Evolutionary conservation across 1,140 invertebrate genomes (phyloP), one percentile per base, ranked within the genome.

Genomic region (Agraylea sexmaculata): DNA sequence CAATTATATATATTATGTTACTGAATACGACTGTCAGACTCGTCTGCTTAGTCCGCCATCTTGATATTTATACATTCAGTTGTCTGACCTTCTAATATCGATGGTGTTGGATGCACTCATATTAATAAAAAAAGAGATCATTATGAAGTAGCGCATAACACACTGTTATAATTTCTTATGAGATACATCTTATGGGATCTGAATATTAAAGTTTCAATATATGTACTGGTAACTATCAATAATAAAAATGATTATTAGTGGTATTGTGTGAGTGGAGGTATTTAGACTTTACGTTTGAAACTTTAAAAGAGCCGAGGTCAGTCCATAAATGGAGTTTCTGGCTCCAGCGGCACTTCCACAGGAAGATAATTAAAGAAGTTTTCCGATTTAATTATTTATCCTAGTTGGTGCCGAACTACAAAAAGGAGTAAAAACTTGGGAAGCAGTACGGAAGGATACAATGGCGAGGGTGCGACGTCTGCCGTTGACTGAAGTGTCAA

Each of bases 381-480:
- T 34, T 6, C 18, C n/a, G 21, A 37, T 37, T 37, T 37, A 37
- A 37, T 37, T 22, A 37, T 37, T 37, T 37, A 22, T 37, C 18
- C 25, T 23, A 37, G 35, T 37, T 37, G 4, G 18, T 23, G 18
- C 21, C 12, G 17, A 37, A 17, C 25, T 37, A 13, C 7, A 2
- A 6, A 2, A 19, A 3, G 5, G 6, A 11, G 18, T 23, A 37
- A 37, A 22, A 21, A 22, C 20, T 13, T 22, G 17, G 20, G 18
- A 37, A 12, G 35, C 19, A 37, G 12, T 22, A 37, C 13, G 21
- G 35, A 21, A 37, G 35, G 21, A 22, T 21, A 15, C 11, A 37
- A 23, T 37, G 23, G 23, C 23, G 7, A 25, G n/a, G 32, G 40
- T 3, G 20, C 37, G 40, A 32, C 31, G 17, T 42, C 37, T 32